A percentile compares a stretch with the other conserved stretches of the same genome.
Evolutionary conservation across 1,140 invertebrate genomes (phyloP).

Genomic region (Camponotus pennsylvanicus): DNA sequence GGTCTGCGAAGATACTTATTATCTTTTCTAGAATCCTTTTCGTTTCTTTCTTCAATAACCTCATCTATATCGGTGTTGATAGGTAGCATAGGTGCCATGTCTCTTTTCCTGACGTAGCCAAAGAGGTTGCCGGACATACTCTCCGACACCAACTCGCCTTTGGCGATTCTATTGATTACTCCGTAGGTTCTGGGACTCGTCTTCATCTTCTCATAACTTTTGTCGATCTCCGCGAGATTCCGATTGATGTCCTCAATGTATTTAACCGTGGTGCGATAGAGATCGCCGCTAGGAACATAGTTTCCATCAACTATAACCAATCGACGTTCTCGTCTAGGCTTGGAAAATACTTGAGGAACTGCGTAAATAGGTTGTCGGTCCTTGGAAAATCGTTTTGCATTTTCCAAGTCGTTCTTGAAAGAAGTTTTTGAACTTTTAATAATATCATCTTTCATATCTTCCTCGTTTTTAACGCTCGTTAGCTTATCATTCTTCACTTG

Average conservation of each 20-base stretch:
- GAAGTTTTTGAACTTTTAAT: background rate
- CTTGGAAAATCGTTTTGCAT: slow-evolving; percentile 48
- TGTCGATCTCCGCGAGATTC: slow-evolving; percentile 83
- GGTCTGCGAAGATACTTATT: slow-evolving; percentile 35
- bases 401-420: background rate
- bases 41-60: background rate
- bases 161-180: slow-evolving; percentile 77
- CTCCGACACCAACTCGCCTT: slow-evolving; percentile 43
- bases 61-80: slow-evolving; percentile 63
- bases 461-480: background rate
- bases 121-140: slow-evolving; percentile 57
- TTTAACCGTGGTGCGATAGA: slow-evolving; percentile 79
- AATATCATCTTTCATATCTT: background rate
- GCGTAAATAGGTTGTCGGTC: slow-evolving; percentile 77
- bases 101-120: slow-evolving; percentile 72
- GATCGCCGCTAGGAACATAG: slow-evolving; percentile 82
- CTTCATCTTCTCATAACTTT: slow-evolving; percentile 79
- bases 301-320: slow-evolving; percentile 71
- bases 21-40: background rate
- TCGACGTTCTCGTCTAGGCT: slow-evolving; percentile 57
- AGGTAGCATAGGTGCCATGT: slow-evolving; percentile 83
- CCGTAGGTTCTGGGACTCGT: slow-evolving; percentile 73
- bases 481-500: background rate
- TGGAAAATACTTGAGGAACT: slow-evolving; percentile 63
- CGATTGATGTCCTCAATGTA: slow-evolving; percentile 84